Base-by-base conservation (phyloP, 2,113 vertebrate species). In the Syngnathus typhle region DNA sequence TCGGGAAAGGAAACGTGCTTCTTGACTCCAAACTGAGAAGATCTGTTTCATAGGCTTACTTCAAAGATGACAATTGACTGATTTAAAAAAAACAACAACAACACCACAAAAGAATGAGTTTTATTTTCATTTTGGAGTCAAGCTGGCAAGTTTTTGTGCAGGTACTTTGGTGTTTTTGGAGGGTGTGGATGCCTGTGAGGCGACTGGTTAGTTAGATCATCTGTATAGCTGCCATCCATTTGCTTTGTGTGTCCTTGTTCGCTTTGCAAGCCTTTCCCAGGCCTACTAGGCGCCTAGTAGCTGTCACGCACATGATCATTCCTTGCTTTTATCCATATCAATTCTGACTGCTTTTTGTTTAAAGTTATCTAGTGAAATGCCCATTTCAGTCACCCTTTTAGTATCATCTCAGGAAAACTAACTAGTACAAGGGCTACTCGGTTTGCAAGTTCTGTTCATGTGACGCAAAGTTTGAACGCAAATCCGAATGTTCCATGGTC, bases 1-100 rank as follows among this genome's bases (percentile, higher is more conserved):
- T 47, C 43, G 61, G 37, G 37, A 71, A 71, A 66, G 68, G 69
- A 80, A 66, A 66, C 54, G 27, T 59, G 59, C 68, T 68, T 76
- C 78, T 83, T 56, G 19, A 59, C 64, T 79, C 72, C 78, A 84
- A 86, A 82, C 78, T 75, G 72, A 82, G 15, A 76, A 72, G 39
- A 6, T 61, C 46, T 46, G 8, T 61, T 11, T 38, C 44, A 68
- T 58, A 60, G 36, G 65, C 15, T 69, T n/a, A 32, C 46, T n/a
- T 56, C 47, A 39, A 37, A 37, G 7, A n/a, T 38, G 9, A 65
- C 18, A 23, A 52, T 52, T 52, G 15, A 16, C 47, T 32, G 5
- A 2, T 27, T 52, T 10, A 52, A 49, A 16, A 21, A 36, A 59
- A 44, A 39, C 18, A 37, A 3, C 61, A 49, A 39, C 16, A 44